These are phyloP conservation scores for Telmatherina bonti DNA, from an alignment of 2,797 vertebrate species.

Conservation along the genomic window DNA sequence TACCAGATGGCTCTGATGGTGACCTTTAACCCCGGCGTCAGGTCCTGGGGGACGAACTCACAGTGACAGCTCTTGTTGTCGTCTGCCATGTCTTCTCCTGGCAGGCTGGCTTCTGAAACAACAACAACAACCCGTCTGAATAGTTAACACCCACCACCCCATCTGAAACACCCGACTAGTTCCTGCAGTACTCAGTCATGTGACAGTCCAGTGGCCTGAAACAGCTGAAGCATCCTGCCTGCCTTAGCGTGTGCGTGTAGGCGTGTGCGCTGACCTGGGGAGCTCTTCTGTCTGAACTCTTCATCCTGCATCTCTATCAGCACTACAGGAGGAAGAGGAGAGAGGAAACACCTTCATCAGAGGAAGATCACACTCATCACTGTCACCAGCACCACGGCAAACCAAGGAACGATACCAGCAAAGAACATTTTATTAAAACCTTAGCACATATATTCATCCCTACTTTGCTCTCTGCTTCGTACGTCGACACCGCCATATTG, in stretches of 20 bases:
- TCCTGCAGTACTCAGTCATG: not conserved
- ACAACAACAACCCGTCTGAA: conserved; percentile 41
- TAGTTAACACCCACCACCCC: not conserved
- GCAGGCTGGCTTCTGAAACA: conserved; percentile 90
- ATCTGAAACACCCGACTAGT: not conserved
- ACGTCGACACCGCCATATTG: too few relatives aligned
- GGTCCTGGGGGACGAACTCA: conserved; percentile 94
- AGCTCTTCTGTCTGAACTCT: conserved; percentile 87
- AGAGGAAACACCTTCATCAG: conserved; percentile 55
- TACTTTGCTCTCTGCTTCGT: too few relatives aligned
- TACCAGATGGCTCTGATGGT: conserved; percentile 98
- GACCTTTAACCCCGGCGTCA: conserved; percentile 95
- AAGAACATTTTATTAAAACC: too few relatives aligned
- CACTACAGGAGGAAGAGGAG: conserved; percentile 76
- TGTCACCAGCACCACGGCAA: too few relatives aligned
- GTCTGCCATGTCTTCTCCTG: conserved; percentile 92
- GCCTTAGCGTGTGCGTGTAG: not conserved
- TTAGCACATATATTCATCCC: too few relatives aligned
- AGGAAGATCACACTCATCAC: conserved; percentile 22
- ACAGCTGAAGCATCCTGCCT: not conserved
- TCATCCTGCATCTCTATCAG: conserved; percentile 90
- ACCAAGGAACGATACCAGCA: too few relatives aligned
- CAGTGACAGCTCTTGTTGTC: conserved; percentile 98
- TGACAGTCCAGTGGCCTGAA: conserved; percentile 3
- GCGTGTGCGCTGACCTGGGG: conserved; percentile 81